Evolutionary conservation across 2,113 vertebrate species (phyloP).

Genomic region (Urocynchramus pylzowi): DNA sequence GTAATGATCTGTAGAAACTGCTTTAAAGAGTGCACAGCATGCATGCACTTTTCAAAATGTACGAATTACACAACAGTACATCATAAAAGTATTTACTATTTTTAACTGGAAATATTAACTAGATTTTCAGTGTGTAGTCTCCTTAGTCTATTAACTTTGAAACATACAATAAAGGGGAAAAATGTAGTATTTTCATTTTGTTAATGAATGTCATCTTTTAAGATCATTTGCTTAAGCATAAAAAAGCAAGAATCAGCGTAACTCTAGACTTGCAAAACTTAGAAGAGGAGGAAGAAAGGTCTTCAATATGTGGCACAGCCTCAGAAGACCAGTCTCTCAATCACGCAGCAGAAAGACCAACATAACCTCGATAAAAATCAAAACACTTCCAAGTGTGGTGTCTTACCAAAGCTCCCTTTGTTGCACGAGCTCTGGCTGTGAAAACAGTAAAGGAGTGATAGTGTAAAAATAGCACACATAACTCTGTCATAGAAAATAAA

Average conservation of each 20-base stretch:
- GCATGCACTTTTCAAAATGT: background rate
- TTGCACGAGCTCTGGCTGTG: background rate
- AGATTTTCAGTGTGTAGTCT: background rate
- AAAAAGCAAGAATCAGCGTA: background rate
- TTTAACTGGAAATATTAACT: background rate
- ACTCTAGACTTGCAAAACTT: background rate
- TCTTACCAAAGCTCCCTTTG: background rate
- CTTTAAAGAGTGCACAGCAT: background rate
- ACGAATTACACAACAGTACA: background rate
- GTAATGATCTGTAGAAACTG: background rate
- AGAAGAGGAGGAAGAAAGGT: background rate
- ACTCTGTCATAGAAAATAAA: background rate
- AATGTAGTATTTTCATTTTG: background rate
- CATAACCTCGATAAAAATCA: background rate
- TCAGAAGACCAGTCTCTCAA: background rate
- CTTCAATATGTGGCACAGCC: background rate
- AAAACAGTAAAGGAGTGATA: background rate
- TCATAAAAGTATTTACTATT: background rate
- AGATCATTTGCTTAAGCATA: background rate
- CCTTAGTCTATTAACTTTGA: background rate
- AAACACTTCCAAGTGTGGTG: background rate
- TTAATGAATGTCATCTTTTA: background rate
- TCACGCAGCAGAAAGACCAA: background rate
- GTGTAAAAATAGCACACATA: background rate
- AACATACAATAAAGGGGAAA: background rate